phyloP scores from a whole-genome alignment of 2,888 invertebrate genomes.

The Acleris cristana region DNA sequence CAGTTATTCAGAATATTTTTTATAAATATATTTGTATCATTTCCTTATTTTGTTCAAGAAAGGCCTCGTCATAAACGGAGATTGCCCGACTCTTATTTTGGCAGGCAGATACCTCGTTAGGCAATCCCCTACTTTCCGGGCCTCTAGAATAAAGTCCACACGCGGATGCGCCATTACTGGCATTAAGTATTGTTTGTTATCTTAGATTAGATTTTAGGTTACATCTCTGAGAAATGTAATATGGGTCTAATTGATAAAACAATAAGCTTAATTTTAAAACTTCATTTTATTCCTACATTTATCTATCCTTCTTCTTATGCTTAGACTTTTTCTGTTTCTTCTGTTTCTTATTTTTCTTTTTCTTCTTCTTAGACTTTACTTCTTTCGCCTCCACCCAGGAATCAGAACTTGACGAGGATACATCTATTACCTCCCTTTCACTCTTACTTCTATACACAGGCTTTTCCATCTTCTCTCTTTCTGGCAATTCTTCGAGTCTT shows the following conservation, averaged over 20 bases:
- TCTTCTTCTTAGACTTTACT: slow-evolving; percentile 63
- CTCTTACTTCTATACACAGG: slow-evolving; percentile 51
- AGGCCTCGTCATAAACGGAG: no score
- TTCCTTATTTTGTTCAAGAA: no score
- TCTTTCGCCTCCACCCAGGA: slow-evolving; percentile 81
- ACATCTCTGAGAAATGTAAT: not conserved
- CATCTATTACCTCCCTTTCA: slow-evolving; percentile 46
- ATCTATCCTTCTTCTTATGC: slow-evolving; percentile 72
- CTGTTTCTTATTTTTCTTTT: slow-evolving; percentile 77
- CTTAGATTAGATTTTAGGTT: no score
- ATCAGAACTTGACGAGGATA: slow-evolving; percentile 69
- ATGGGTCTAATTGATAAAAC: slow-evolving; percentile 5
- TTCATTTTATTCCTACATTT: slow-evolving; percentile 31
- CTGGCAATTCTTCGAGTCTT: slow-evolving; percentile 48
- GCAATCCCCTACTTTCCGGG: no score
- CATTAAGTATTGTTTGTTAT: no score
- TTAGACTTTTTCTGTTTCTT: slow-evolving; percentile 76
- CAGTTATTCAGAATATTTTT: no score
- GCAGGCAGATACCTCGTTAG: no score
- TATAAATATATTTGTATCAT: no score
- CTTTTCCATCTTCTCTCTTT: slow-evolving; percentile 44
- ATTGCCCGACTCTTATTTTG: no score
- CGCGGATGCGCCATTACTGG: no score
- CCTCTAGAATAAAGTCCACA: no score
- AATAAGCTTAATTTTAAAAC: not conserved